phyloP scores from a whole-genome alignment of 2,113 vertebrate genomes.

The Lophura nycthemera region DNA sequence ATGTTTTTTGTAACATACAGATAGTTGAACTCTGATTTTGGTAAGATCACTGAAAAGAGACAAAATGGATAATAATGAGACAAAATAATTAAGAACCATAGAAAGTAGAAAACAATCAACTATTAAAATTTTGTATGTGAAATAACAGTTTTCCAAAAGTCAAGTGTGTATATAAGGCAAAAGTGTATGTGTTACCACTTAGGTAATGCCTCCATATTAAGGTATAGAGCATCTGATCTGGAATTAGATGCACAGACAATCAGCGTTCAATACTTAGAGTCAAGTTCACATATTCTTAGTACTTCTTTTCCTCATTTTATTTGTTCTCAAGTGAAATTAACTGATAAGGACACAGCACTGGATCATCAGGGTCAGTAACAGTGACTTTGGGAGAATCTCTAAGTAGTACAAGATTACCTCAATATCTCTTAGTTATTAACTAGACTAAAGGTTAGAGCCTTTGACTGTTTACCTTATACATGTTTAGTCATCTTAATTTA shows the following conservation, averaged over 20 bases:
- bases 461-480: not conserved
- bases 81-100: not conserved
- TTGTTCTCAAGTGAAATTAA: not conserved
- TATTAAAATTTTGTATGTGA: not conserved
- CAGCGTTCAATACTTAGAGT: not conserved
- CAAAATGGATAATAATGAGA: not conserved
- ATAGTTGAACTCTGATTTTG: not conserved
- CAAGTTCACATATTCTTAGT: not conserved
- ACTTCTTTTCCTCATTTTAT: not conserved
- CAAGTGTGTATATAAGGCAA: not conserved
- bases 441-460: not conserved
- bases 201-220: not conserved
- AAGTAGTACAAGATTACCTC: not conserved
- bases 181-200: not conserved
- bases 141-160: not conserved
- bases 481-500: not conserved
- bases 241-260: not conserved
- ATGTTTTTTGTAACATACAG: not conserved
- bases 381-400: not conserved
- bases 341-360: fast-evolving
- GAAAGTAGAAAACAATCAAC: not conserved
- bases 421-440: not conserved
- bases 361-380: no score
- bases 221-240: not conserved
- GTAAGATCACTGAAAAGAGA: not conserved